Evolutionary conservation across 2,113 vertebrate species (phyloP).

Genomic region (Ageneiosus marmoratus): DNA sequence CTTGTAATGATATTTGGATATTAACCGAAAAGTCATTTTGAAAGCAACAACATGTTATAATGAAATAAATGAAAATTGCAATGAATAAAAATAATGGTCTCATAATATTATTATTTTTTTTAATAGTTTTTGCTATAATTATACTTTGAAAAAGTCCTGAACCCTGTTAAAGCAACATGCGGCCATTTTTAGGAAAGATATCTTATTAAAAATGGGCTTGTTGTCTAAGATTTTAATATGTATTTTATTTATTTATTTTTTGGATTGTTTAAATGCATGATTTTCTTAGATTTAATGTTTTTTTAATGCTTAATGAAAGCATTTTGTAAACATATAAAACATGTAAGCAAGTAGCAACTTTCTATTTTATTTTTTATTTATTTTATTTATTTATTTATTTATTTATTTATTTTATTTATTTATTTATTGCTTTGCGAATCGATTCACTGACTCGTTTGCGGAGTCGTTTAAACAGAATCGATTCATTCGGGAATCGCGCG

Average conservation of each 20-base stretch:
- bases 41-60: too few species aligned
- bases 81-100: too few species aligned
- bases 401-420: too few species aligned
- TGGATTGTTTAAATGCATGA: neutral
- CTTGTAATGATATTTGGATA: too few species aligned
- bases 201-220: neutral
- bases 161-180: neutral
- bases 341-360: neutral
- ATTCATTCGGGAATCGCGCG: neutral
- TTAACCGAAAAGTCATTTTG: too few species aligned
- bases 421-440: neutral
- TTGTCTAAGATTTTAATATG: neutral
- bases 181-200: neutral
- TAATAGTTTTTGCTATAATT: too few species aligned
- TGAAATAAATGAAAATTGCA: too few species aligned
- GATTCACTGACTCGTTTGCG: neutral
- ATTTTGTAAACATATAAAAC: neutral
- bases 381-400: neutral
- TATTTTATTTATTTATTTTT: neutral
- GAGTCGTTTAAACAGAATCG: slow-evolving; percentile 6
- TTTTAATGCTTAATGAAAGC: too few species aligned
- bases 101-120: too few species aligned
- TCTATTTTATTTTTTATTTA: neutral
- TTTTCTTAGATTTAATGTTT: neutral
- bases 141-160: neutral